phyloP scores from a whole-genome alignment of 30 jellyfish, hydroid and myxozoan genomes.

The Euphysa ruthae region DNA sequence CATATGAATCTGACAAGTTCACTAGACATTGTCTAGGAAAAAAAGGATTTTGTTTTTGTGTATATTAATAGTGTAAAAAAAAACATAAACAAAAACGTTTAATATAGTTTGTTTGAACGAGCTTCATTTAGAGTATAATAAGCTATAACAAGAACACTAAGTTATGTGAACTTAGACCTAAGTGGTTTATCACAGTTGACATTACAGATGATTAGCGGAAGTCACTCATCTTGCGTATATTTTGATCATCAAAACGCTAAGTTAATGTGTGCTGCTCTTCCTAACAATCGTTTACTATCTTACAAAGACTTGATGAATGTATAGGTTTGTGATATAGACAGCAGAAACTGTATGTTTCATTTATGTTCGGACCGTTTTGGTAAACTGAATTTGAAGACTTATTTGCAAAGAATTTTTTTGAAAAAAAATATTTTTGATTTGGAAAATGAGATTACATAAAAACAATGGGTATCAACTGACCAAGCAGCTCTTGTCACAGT shows the following conservation, averaged over 20 bases:
- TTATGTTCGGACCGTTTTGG: not conserved
- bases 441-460: not conserved
- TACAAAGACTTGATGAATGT: slow-evolving; percentile 11
- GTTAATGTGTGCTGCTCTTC: slow-evolving; percentile 8
- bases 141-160: not conserved
- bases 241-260: slow-evolving; percentile 6
- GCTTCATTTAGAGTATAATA: slow-evolving; percentile 18
- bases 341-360: slow-evolving; percentile 11
- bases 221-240: slow-evolving; percentile 16
- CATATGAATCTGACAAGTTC: slow-evolving; percentile 18
- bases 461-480: slow-evolving; percentile 2
- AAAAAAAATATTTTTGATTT: not conserved
- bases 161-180: slow-evolving; percentile 29
- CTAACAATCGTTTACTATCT: not conserved
- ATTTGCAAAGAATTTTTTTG: not conserved
- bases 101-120: slow-evolving; percentile 5
- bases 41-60: no score
- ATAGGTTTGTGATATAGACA: slow-evolving; percentile 11
- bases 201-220: no score
- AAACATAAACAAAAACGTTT: slow-evolving; percentile 1
- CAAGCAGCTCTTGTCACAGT: not conserved
- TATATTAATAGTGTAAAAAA: slow-evolving; percentile 1
- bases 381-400: not conserved
- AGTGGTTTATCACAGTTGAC: slow-evolving; percentile 24
- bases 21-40: slow-evolving; percentile 12